These are phyloP conservation scores for Hirundo rustica DNA, from an alignment of 2,797 vertebrate genomes.

Conservation along the genomic window DNA sequence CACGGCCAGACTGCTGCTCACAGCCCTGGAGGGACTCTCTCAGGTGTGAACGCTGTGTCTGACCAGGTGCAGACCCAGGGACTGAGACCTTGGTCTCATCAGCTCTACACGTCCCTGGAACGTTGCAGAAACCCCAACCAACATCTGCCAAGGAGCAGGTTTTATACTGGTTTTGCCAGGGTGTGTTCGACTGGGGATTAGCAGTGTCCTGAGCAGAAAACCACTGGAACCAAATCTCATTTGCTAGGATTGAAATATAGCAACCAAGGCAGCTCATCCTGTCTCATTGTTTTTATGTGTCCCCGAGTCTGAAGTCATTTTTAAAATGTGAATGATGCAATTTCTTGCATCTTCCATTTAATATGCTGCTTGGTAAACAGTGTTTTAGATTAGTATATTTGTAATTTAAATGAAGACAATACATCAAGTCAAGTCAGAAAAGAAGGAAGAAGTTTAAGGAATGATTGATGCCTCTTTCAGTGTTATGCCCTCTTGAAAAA, in stretches of 20 bases:
- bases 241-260: constrained; percentile 60
- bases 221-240: constrained; percentile 60
- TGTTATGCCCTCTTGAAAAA: constrained; percentile 57
- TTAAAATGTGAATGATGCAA: constrained; percentile 78
- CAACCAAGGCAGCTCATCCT: constrained; percentile 54
- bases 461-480: constrained; percentile 75
- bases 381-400: constrained; percentile 81
- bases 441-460: constrained; percentile 75
- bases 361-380: constrained; percentile 81
- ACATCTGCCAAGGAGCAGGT: not conserved
- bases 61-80: not conserved
- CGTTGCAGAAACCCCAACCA: not conserved
- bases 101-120: fast-evolving
- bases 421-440: constrained; percentile 76
- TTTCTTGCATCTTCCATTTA: constrained; percentile 81
- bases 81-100: not conserved
- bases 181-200: constrained; percentile 1
- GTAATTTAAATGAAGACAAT: constrained; percentile 85
- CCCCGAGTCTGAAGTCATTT: constrained; percentile 76
- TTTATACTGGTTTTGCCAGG: constrained; percentile 37
- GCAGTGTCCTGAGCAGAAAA: constrained; percentile 62
- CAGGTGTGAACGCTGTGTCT: not conserved
- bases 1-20: fast-evolving
- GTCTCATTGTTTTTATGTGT: constrained; percentile 68
- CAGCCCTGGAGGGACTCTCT: not conserved